Conservation (phyloP, 2,113 vertebrate species). For the Scomber japonicus region DNA sequence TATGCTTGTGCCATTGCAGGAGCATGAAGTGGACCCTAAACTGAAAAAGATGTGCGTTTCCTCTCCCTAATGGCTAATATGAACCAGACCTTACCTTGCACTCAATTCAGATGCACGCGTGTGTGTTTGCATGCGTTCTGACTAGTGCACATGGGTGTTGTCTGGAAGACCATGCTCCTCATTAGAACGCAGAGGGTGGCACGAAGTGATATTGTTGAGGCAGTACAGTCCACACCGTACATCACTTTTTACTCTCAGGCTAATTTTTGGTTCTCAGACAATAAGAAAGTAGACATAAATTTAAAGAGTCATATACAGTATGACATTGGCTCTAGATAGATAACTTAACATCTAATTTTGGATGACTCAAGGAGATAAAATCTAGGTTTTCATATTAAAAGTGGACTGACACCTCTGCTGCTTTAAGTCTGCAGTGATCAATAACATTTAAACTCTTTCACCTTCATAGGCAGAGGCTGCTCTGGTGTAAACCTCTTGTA, state of each 20-base stretch:
- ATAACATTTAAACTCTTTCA: too few species aligned
- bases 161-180: constrained; percentile 61
- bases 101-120: constrained; percentile 43
- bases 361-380: background rate
- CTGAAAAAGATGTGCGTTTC: constrained; percentile 82
- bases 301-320: background rate
- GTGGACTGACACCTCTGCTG: too few species aligned
- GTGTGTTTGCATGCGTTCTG: constrained; percentile 30
- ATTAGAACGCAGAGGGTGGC: constrained; percentile 70
- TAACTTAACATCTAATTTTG: background rate
- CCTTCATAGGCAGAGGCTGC: background rate
- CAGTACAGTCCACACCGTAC: background rate
- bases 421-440: too few species aligned
- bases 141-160: constrained; percentile 17
- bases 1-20: constrained; percentile 70
- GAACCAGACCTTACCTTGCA: constrained; percentile 76
- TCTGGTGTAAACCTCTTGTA: background rate
- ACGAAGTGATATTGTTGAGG: constrained; percentile 25
- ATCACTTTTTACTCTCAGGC: background rate
- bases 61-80: constrained; percentile 76
- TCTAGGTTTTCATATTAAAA: background rate
- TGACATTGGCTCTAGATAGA: background rate
- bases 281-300: background rate
- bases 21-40: constrained; percentile 76
- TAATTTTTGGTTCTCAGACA: background rate